Base-by-base conservation (phyloP, 1,140 invertebrate species). In the Spodoptera frugiperda region DNA sequence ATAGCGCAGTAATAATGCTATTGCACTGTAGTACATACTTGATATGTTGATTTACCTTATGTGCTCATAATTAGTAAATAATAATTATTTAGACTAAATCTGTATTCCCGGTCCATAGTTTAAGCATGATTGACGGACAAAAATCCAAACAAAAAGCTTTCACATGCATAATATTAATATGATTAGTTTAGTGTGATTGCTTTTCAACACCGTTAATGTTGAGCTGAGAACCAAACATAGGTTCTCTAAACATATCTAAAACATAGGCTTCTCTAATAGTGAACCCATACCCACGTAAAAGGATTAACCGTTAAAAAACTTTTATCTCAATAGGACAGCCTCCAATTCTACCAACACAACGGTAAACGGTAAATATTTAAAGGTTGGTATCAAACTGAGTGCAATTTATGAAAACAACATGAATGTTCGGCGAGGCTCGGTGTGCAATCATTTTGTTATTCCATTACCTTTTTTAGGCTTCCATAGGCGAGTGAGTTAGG, bases 321-420 rank as follows among this genome's bases (percentile, higher is more conserved):
- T 63, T 53, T 39, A 75, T 73, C 59, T 63, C 25, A 17, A 65
- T 75, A 65, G 57, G 10, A 39, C 46, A 51, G 55, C 72, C 12
- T 12, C 51, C 30, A 63, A 74, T 74, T 48, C 73, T 33, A 51
- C 53, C 30, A 57, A 25, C 14, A 49, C 14, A 49, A 75, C 73
- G 46, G 9, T 48, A 15, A 11, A 19, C 46, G 65, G 57, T 76
- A 48, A 77, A 77, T 77, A 77, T 82, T 84, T 84, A 81, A 84
- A 81, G 76, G 68, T 44, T 33, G 63, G 59, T 77, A 86, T 82
- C 78, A 86, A 82, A 78, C 76, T 61, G 82, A 86, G 84, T 86
- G 84, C 82, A 86, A 84, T 86, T 82, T 86, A 86, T 86, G 78
- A 82, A 86, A 86, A 71, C 67, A 77, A 53, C 67, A 63, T 77